A percentile compares a stretch with the other conserved stretches of the same genome.
Conservation (phyloP, 2,797 vertebrate genomes). For the Oophaga sylvatica region DNA sequence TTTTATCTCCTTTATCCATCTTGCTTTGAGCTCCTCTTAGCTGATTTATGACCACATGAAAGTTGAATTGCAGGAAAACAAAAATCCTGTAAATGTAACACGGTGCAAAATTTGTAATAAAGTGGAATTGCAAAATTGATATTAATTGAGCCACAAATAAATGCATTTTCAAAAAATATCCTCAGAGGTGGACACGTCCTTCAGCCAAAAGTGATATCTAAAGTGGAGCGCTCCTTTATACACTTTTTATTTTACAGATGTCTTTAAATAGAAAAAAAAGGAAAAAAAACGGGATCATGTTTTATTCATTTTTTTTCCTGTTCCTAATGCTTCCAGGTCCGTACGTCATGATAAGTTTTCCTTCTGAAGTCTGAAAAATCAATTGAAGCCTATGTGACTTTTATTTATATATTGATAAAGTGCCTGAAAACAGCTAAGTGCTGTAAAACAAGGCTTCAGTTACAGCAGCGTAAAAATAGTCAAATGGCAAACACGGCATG, state of each 20-base stretch:
- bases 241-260: neutral
- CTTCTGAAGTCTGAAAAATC: conserved; percentile 42
- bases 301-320: neutral
- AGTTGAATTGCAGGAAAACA: too few relatives aligned
- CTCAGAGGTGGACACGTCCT: too few relatives aligned
- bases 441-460: conserved; percentile 53
- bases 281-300: neutral
- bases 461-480: conserved; percentile 42
- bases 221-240: neutral
- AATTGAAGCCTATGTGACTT: conserved; percentile 43
- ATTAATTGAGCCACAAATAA: too few relatives aligned
- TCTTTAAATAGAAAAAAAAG: neutral
- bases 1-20: too few relatives aligned
- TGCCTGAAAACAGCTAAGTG: conserved; percentile 40
- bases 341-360: conserved; percentile 40
- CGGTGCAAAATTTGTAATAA: too few relatives aligned
- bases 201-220: too few relatives aligned
- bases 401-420: conserved; percentile 54
- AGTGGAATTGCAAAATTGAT: too few relatives aligned
- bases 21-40: too few relatives aligned
- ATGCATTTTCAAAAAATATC: too few relatives aligned
- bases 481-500: conserved; percentile 21
- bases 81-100: too few relatives aligned
- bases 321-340: neutral
- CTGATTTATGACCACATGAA: too few relatives aligned